Conservation (phyloP, 2,888 invertebrate species). For the Cantharis rustica region DNA sequence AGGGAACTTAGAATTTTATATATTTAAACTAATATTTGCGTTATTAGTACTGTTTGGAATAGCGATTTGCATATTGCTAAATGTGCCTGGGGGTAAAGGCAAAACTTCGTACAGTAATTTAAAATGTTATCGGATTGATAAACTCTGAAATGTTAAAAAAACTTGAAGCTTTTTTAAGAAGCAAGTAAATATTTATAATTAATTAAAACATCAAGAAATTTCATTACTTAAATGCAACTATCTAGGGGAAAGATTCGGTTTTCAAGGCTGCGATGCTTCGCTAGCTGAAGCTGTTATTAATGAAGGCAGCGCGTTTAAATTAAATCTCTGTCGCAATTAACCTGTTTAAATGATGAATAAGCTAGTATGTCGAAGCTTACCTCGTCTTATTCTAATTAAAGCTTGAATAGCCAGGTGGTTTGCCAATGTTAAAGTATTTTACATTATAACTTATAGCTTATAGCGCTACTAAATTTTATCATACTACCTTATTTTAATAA, state of each 20-base stretch:
- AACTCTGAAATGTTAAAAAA: neutral
- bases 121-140: neutral
- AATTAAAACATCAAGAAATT: neutral
- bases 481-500: neutral
- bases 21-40: neutral
- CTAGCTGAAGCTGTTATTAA: conserved; percentile 34
- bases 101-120: neutral
- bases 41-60: neutral
- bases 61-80: too few relatives aligned
- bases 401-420: conserved; percentile 18
- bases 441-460: neutral
- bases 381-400: conserved; percentile 22
- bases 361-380: conserved; percentile 18
- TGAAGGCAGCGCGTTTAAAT: conserved; percentile 39
- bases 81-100: neutral
- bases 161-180: neutral
- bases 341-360: conserved; percentile 41
- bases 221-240: neutral
- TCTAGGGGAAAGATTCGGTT: conserved; percentile 8
- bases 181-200: neutral
- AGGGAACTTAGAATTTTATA: neutral
- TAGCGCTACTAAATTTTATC: neutral
- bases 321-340: conserved; percentile 42
- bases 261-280: conserved; percentile 12
- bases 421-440: conserved; percentile 15